Evolutionary conservation across 2,113 vertebrate species (phyloP).

Genomic region (Alligator sinensis): DNA sequence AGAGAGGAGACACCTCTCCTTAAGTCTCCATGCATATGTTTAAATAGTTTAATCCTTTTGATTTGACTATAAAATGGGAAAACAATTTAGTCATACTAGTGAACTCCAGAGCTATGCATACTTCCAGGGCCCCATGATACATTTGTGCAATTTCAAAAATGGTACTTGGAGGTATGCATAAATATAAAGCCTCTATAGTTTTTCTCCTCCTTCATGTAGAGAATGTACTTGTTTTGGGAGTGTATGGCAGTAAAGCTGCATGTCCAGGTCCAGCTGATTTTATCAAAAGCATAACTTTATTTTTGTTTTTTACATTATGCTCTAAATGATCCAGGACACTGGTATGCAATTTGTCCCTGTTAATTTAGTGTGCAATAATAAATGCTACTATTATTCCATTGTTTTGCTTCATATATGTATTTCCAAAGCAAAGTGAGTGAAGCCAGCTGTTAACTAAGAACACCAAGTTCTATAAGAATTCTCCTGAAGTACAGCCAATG

Average conservation of each 20-base stretch:
- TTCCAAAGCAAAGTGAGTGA: not conserved
- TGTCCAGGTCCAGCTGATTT: not conserved
- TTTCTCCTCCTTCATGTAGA: not conserved
- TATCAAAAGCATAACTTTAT: not conserved
- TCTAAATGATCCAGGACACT: not conserved
- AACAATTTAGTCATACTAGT: slow-evolving; percentile 18
- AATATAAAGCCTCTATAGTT: not conserved
- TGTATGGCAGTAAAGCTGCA: not conserved
- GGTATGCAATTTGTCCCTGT: not conserved
- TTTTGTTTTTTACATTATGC: not conserved
- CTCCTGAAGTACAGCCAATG: not conserved
- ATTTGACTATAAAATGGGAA: not conserved
- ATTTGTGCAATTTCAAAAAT: not conserved
- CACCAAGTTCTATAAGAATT: rapidly evolving
- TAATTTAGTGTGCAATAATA: not conserved
- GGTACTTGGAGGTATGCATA: rapidly evolving
- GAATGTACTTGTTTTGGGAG: not conserved
- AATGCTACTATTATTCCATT: not conserved
- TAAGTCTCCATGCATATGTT: not conserved
- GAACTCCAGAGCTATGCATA: not conserved
- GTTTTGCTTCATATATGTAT: not conserved
- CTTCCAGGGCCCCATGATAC: slow-evolving; percentile 14
- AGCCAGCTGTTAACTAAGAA: not conserved
- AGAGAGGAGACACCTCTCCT: rapidly evolving
- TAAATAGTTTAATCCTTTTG: slow-evolving; percentile 4